A percentile compares a stretch with the other conserved stretches of the same genome.
phyloP scores from a whole-genome alignment of 92 coral and sea anemone species.

The Actinernus sp. region DNA sequence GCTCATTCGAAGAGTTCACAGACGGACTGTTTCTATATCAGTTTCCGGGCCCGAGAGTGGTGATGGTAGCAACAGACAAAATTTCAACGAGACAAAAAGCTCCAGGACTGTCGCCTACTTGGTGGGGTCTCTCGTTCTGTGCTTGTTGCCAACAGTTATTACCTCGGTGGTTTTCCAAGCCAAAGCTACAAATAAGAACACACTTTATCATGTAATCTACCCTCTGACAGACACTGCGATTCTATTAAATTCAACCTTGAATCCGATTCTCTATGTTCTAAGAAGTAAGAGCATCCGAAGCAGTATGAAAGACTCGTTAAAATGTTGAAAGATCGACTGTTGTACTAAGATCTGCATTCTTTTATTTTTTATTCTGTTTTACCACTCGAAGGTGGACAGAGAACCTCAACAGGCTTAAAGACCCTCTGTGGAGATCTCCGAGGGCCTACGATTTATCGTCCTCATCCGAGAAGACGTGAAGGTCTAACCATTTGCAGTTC shows the following conservation, averaged over 20 bases:
- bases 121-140: slow-evolving; percentile 60
- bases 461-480: too few relatives aligned
- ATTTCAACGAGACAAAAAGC: slow-evolving; percentile 57
- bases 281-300: slow-evolving; percentile 53
- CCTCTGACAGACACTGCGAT: slow-evolving; percentile 76
- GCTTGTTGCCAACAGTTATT: slow-evolving; percentile 66
- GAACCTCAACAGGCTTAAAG: too few relatives aligned
- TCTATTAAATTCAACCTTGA: slow-evolving; percentile 59
- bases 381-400: too few relatives aligned
- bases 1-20: slow-evolving; percentile 45
- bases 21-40: slow-evolving; percentile 15
- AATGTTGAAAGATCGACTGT: too few relatives aligned
- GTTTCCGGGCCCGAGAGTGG: slow-evolving; percentile 6
- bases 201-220: slow-evolving; percentile 64
- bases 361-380: too few relatives aligned
- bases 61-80: neutral
- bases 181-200: slow-evolving; percentile 9
- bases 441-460: too few relatives aligned
- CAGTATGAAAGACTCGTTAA: slow-evolving; percentile 52
- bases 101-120: slow-evolving; percentile 67
- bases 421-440: too few relatives aligned
- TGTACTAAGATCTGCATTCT: too few relatives aligned
- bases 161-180: slow-evolving; percentile 48
- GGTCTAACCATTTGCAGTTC: too few relatives aligned
- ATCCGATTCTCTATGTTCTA: slow-evolving; percentile 77